These are phyloP conservation scores for Tetramorium simillimum DNA, from an alignment of 1,140 invertebrate genomes.

Conservation along the genomic window DNA sequence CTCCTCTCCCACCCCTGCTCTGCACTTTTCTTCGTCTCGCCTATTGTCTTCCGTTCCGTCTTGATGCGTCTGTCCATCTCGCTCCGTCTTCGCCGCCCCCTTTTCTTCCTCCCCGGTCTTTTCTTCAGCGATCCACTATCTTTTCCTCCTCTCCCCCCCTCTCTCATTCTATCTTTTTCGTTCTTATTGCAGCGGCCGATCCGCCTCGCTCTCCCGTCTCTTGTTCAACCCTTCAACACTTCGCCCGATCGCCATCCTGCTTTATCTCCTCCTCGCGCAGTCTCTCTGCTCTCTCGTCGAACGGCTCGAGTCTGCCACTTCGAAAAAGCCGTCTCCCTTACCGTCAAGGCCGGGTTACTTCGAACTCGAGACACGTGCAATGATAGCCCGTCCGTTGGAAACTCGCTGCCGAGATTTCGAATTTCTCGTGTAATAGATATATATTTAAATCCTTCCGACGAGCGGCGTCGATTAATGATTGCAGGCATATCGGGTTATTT, in stretches of 20 bases:
- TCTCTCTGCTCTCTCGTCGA: slow-evolving; percentile 25
- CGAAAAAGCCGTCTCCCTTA: slow-evolving; percentile 28
- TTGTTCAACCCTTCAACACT: background rate
- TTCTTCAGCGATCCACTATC: slow-evolving; percentile 7
- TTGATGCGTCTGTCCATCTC: background rate
- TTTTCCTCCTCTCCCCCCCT: background rate
- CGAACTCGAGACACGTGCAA: background rate
- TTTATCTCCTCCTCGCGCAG: slow-evolving; percentile 29
- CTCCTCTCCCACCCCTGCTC: slow-evolving; percentile 65
- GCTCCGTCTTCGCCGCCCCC: background rate
- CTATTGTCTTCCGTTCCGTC: slow-evolving; percentile 53
- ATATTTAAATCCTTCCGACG: background rate
- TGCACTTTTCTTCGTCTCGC: slow-evolving; percentile 46
- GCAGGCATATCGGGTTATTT: slow-evolving; percentile 1
- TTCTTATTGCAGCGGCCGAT: background rate
- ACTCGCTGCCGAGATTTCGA: background rate
- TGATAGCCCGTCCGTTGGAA: background rate
- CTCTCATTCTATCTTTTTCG: slow-evolving; percentile 5
- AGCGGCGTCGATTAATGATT: slow-evolving; percentile 7
- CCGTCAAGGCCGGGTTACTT: slow-evolving; percentile 35
- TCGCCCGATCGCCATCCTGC: background rate
- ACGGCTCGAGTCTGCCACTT: background rate
- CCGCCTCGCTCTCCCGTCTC: background rate
- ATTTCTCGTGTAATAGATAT: slow-evolving; percentile 32
- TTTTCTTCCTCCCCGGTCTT: background rate